Evolutionary conservation across 2,888 invertebrate species (phyloP), one percentile per base, ranked within the genome.

Genomic region (Coremacera marginata): DNA sequence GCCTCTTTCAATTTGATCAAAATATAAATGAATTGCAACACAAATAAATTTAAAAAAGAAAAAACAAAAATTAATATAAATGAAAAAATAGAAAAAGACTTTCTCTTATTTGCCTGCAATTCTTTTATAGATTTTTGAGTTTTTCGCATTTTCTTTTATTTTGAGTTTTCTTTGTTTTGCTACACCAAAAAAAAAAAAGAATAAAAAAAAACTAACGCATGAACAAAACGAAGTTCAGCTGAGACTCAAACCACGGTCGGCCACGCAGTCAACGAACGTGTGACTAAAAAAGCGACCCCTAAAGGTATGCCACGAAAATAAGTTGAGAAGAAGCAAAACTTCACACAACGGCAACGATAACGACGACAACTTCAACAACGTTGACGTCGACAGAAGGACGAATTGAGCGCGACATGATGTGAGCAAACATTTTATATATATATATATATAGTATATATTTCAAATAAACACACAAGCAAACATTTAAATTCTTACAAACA

Each of bases 181-280:
- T 11, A 44, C 14, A 11, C 44, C 44, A 14, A 11, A 44, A 3
- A 44, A 44, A 11, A 11, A 1, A 44, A 44, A 3, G 11, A 44
- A 14, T 11, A 44, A 11, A 44, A 44, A 44, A 52, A 25, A 63
- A 11, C 31, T 25, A 62, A 73, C 51, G 63, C 25, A 2, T 25
- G 44, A 68, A 78, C 75, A 70, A 16, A 55, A 52, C 80, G 83
- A 82, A 80, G 81, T 80, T 80, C 81, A 80, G 83, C 81, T 74
- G 78, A 81, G 83, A 71, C 71, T 31, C 71, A 60, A 71, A 71
- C 71, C 70, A 31, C 27, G 7, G 16, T 34, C n/a, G 25, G 16
- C 60, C 22, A 11, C 14, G 37, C 27, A 16, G 9, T 31, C 34
- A 55, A 27, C 37, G 27, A 44, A 68, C 31, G 14, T 9, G 49